Evolutionary conservation across 2,797 vertebrate genomes (phyloP).

Genomic region (Sebastes jordani): DNA sequence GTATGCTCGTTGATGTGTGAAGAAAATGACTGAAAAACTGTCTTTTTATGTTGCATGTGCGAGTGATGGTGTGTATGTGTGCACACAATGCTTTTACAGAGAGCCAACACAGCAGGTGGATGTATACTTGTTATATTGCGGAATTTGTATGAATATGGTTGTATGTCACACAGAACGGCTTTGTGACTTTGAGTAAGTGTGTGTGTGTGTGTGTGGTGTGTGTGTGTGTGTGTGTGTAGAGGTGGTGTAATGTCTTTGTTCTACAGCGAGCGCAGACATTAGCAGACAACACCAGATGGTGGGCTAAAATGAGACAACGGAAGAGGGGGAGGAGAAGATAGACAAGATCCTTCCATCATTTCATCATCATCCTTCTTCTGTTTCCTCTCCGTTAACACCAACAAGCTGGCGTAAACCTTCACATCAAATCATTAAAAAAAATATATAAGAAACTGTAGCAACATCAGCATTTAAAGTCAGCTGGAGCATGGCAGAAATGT

Average conservation of each 20-base stretch:
- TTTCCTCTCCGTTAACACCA: conserved; percentile 58
- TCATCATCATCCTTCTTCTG: conserved; percentile 69
- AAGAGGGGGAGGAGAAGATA: conserved; percentile 68
- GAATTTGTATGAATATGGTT: conserved; percentile 24
- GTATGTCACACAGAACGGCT: conserved; percentile 32
- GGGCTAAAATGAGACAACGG: conserved; percentile 71
- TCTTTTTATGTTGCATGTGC: conserved; percentile 21
- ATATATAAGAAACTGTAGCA: neutral
- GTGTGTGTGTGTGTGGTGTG: neutral
- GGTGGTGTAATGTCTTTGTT: conserved; percentile 73
- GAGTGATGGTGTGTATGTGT: conserved; percentile 1
- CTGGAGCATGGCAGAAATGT: neutral
- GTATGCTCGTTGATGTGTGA: conserved; percentile 45
- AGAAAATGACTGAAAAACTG: conserved; percentile 26
- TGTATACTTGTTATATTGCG: conserved; percentile 33
- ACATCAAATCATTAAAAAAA: neutral
- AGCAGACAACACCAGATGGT: conserved; percentile 78
- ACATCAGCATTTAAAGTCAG: neutral
- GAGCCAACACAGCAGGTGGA: conserved; percentile 54
- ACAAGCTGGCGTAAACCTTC: conserved; percentile 32
- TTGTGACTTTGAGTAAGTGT: conserved; percentile 15
- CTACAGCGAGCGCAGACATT: conserved; percentile 57
- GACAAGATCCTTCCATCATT: conserved; percentile 78
- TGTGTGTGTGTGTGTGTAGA: conserved; percentile 27
- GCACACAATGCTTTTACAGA: conserved; percentile 13